These are phyloP conservation scores for Enteromius unitaeniatus DNA, from an alignment of 2,797 vertebrate species.

Conservation along the genomic window DNA sequence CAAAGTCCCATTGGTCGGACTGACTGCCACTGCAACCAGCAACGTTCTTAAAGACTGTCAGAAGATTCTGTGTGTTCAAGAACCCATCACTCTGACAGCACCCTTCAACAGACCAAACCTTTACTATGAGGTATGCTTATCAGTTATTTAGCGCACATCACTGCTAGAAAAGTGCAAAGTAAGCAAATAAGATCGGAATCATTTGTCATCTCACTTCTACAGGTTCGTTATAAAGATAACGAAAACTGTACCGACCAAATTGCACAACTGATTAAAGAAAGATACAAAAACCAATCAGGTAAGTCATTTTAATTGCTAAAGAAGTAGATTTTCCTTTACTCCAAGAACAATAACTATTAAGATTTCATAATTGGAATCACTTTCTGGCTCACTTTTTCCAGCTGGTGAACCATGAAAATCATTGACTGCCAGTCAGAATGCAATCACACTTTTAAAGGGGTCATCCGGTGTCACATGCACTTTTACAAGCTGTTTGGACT, in stretches of 20 bases:
- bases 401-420: background rate
- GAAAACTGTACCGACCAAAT: slow-evolving; percentile 84
- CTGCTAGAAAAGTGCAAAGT: background rate
- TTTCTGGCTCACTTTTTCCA: background rate
- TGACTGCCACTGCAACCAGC: slow-evolving; percentile 95
- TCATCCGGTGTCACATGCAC: no score
- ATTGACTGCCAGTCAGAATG: background rate
- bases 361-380: background rate
- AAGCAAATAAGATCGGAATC: background rate
- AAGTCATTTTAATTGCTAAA: slow-evolving; percentile 45
- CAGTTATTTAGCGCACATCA: background rate
- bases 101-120: slow-evolving; percentile 96
- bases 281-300: slow-evolving; percentile 94
- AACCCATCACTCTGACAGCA: slow-evolving; percentile 87
- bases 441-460: no score
- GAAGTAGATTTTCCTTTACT: background rate
- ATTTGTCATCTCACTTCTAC: slow-evolving; percentile 14
- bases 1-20: slow-evolving; percentile 84
- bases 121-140: slow-evolving; percentile 87
- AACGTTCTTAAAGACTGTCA: slow-evolving; percentile 90
- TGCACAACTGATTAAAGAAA: slow-evolving; percentile 83
- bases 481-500: no score
- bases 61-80: slow-evolving; percentile 88
- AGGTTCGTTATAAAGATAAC: slow-evolving; percentile 89
- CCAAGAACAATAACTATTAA: background rate